phyloP scores from a whole-genome alignment of 2,888 invertebrate species.

The Luffia ferchaultella region DNA sequence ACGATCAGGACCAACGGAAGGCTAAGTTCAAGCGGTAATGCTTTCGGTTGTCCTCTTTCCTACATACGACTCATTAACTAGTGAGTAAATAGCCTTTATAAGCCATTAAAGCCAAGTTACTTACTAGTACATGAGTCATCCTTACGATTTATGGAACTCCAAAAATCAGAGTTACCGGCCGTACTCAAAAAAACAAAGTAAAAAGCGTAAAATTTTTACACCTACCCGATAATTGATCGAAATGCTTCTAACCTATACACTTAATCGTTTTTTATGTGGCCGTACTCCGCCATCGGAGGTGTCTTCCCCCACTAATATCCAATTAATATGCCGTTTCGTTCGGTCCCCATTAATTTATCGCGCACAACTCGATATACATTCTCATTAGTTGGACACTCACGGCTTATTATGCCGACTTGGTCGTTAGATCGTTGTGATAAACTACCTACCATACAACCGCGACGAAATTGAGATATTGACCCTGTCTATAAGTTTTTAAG shows the following conservation, averaged over 20 bases:
- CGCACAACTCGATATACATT: conserved; percentile 49
- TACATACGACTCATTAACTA: no score
- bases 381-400: conserved; percentile 60
- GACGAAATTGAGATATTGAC: conserved; percentile 49
- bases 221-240: conserved; percentile 31
- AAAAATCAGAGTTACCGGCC: no score
- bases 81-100: no score
- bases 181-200: no score
- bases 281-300: conserved; percentile 30
- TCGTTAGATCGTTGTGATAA: conserved; percentile 54
- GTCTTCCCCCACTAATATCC: conserved; percentile 54
- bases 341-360: conserved; percentile 50
- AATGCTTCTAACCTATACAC: conserved; percentile 28
- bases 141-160: no score
- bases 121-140: no score
- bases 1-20: no score
- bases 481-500: conserved; percentile 32
- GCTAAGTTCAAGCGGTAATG: no score
- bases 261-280: conserved; percentile 24
- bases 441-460: conserved; percentile 36
- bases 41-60: no score
- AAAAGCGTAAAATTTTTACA: conserved; percentile 34
- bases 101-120: no score
- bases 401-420: conserved; percentile 47
- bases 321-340: conserved; percentile 60